A percentile compares a stretch with the other conserved stretches of the same genome.
Conservation (phyloP, 2,888 invertebrate species). For the Pecten maximus region DNA sequence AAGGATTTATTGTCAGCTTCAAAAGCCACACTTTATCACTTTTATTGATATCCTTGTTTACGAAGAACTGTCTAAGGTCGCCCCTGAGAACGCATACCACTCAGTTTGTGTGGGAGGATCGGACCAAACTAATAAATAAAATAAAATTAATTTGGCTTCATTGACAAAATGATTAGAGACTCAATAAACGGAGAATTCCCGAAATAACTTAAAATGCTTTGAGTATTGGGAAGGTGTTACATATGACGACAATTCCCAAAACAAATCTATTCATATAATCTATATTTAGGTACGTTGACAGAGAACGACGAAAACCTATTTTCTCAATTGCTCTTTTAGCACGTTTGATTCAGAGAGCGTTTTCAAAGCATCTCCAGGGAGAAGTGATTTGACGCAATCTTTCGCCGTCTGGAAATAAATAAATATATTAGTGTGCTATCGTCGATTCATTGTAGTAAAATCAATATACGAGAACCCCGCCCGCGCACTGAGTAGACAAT, state of each 20-base stretch:
- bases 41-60: no score
- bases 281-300: background rate
- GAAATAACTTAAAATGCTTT: background rate
- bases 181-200: background rate
- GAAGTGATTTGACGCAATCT: background rate
- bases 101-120: background rate
- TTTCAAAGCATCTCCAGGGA: background rate
- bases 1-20: no score
- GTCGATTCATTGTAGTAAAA: background rate
- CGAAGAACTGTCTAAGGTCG: no score
- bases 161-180: background rate
- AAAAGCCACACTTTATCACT: no score
- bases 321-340: conserved; percentile 13
- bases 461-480: background rate
- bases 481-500: background rate
- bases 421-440: background rate
- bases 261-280: background rate
- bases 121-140: background rate
- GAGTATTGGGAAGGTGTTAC: background rate
- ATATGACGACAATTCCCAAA: background rate
- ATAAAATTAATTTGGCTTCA: background rate
- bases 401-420: background rate
- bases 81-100: background rate
- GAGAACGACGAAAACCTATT: background rate
- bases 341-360: background rate